Evolutionary conservation across 2,888 invertebrate genomes (phyloP).

Genomic region (Bruchidius siliquastri): DNA sequence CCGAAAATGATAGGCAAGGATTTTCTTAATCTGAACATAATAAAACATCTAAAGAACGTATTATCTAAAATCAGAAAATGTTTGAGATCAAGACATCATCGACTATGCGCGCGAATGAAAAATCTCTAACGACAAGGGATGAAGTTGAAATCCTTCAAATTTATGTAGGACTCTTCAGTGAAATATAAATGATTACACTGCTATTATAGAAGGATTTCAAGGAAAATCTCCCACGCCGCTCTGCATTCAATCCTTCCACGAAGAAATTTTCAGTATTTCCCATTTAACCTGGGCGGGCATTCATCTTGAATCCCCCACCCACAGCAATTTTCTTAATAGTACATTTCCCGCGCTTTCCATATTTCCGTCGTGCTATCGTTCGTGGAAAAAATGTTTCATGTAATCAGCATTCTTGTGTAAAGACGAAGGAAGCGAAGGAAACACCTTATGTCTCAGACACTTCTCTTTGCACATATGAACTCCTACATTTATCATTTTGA

Average conservation of each 20-base stretch:
- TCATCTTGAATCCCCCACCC: neutral
- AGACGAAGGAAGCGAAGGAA: neutral
- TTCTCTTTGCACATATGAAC: neutral
- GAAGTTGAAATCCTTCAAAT: too few relatives aligned
- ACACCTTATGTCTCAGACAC: neutral
- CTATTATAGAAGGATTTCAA: neutral
- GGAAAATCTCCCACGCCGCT: neutral
- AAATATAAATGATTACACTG: neutral
- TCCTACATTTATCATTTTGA: too few relatives aligned
- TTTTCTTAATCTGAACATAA: too few relatives aligned
- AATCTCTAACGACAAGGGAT: too few relatives aligned
- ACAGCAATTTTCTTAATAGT: neutral
- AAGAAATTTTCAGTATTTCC: neutral
- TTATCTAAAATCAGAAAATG: too few relatives aligned
- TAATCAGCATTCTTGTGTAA: neutral
- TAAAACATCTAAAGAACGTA: too few relatives aligned
- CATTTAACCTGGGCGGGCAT: neutral
- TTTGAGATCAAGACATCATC: too few relatives aligned
- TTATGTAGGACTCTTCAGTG: neutral
- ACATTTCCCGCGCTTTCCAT: neutral
- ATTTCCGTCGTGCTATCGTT: neutral
- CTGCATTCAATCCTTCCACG: neutral
- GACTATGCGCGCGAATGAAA: too few relatives aligned
- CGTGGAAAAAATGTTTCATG: neutral
- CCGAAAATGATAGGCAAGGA: too few relatives aligned